phyloP scores from a whole-genome alignment of 2,113 vertebrate genomes.

The Ctenomys sociabilis region DNA sequence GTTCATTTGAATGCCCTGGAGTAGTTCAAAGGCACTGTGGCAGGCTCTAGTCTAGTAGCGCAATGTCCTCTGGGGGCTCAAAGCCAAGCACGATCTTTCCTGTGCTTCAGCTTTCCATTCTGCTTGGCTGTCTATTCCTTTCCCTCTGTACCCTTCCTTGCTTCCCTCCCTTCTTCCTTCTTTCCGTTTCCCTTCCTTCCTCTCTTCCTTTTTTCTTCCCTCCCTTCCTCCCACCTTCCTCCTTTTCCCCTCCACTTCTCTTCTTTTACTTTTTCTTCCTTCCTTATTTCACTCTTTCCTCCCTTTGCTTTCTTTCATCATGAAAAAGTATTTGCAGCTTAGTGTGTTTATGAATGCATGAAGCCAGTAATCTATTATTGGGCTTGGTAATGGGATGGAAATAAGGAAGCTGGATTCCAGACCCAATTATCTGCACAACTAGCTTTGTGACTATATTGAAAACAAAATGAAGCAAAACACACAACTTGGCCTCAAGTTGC shows the following conservation, averaged over 20 bases:
- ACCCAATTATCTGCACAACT: neutral
- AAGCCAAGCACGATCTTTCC: neutral
- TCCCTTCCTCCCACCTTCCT: no score
- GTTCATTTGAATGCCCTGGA: neutral
- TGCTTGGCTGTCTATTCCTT: neutral
- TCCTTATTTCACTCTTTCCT: accelerated
- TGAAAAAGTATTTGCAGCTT: neutral
- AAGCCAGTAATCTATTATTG: neutral
- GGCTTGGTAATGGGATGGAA: neutral
- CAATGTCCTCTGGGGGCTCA: neutral
- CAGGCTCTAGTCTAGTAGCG: neutral
- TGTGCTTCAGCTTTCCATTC: neutral
- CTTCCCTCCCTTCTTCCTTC: accelerated
- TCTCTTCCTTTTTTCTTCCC: no score
- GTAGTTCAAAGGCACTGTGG: neutral
- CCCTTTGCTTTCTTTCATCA: neutral
- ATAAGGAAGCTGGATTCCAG: neutral
- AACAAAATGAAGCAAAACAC: neutral
- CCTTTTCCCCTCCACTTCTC: neutral
- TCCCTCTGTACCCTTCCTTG: accelerated
- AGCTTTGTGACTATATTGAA: neutral
- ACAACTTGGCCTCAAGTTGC: neutral
- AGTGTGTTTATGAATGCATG: neutral
- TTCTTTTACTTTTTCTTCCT: neutral
- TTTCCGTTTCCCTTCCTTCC: accelerated